Evolutionary conservation across 2,113 vertebrate genomes (phyloP), one percentile per base, ranked within the genome.

Genomic region (Dromaius novaehollandiae): DNA sequence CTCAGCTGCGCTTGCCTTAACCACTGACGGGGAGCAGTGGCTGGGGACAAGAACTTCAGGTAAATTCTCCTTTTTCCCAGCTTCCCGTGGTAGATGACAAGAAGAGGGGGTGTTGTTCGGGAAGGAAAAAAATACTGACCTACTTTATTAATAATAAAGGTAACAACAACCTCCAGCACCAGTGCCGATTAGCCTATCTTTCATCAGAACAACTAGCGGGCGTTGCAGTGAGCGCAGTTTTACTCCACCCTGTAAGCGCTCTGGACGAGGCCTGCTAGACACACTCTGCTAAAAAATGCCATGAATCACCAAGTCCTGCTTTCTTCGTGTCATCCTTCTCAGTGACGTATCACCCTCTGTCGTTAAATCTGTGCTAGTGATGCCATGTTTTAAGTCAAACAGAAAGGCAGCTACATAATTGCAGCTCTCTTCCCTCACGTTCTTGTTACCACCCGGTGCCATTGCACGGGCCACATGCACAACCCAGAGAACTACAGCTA

Each of bases 261-360:
- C 44, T 4, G 63, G 66, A 51, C 48, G 19, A 32, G 73, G 38
- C n/a, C 71, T n/a, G 36, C 56, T 22, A 5, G 2, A 51, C 14
- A 13, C 38, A 1, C 28, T 14, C 19, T 42, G 4, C 20, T 11
- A 25, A 42, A 53, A 65, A 63, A 44, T 6, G 14, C 75, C 14
- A 5, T 0, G 1, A 34, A 36, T 32, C 65, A 28, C 65, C n/a
- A 38, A 20, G 13, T 6, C 3, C 1, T 7, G 1, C 9, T 11
- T 1, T 0, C 25, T 64, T 28, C 53, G 11, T 55, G 48, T 28
- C 40, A 4, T 44, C 44, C 64, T 48, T 36, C 58, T 51, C 5
- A 14, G 73, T 4, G 36, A 19, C 1, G 42, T 2, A 16, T 16
- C 38, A 20, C 64, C 58, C 14, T 14, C 85, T 87, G 50, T 46